Evolutionary conservation across 1,140 invertebrate species (phyloP).

Genomic region (Maniola jurtina): DNA sequence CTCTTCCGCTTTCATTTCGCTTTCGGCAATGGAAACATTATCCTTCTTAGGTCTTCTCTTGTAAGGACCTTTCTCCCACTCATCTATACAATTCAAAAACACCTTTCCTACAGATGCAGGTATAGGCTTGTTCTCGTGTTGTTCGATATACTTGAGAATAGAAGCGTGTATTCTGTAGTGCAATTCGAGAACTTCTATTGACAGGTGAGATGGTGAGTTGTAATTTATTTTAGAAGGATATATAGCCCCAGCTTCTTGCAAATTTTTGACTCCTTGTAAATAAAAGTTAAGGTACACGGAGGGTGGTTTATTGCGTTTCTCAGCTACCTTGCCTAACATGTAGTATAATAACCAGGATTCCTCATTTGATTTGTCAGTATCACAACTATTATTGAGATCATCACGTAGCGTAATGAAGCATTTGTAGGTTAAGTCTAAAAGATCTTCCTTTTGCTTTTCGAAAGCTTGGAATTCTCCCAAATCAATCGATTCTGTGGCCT

Average conservation of each 20-base stretch:
- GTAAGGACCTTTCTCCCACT: constrained; percentile 69
- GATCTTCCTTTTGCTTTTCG: constrained; percentile 87
- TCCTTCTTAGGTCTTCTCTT: constrained; percentile 64
- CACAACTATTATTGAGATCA: constrained; percentile 76
- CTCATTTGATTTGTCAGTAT: constrained; percentile 82
- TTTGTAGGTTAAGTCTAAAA: constrained; percentile 86
- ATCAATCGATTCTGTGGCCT: constrained; percentile 86
- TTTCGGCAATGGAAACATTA: constrained; percentile 39
- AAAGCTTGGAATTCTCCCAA: constrained; percentile 88
- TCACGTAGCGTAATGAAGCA: constrained; percentile 88
- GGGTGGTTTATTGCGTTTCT: constrained; percentile 88
- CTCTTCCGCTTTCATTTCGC: constrained; percentile 44
- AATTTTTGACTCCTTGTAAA: constrained; percentile 84
- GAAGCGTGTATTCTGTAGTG: constrained; percentile 91
- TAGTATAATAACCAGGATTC: constrained; percentile 95
- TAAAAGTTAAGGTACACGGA: constrained; percentile 90
- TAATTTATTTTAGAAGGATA: constrained; percentile 94
- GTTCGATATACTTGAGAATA: constrained; percentile 91
- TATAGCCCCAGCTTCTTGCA: constrained; percentile 88
- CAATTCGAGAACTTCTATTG: constrained; percentile 94
- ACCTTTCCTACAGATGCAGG: constrained; percentile 68
- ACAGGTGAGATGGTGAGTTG: constrained; percentile 88
- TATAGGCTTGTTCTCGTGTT: constrained; percentile 80
- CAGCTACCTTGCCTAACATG: constrained; percentile 94
- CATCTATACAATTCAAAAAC: constrained; percentile 61